phyloP scores from a whole-genome alignment of 1,140 invertebrate species.

The Bombus balteatus region DNA sequence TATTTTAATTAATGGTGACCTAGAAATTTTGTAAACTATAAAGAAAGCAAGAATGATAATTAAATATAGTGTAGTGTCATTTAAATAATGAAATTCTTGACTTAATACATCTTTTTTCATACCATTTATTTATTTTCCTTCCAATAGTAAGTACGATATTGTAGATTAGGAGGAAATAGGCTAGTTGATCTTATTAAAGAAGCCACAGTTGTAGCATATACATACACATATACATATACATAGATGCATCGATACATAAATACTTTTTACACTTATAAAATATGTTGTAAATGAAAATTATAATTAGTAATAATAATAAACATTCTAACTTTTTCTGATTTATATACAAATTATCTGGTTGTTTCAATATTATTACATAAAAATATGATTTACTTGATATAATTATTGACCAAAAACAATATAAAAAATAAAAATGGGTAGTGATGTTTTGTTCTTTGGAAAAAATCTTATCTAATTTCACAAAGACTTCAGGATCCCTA shows the following conservation, averaged over 20 bases:
- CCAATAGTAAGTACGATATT: background rate
- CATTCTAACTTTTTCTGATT: background rate
- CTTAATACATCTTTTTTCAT: background rate
- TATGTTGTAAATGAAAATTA: background rate
- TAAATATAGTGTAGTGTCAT: background rate
- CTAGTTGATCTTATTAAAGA: constrained; percentile 30
- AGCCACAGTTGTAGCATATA: background rate
- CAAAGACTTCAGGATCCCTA: too few relatives aligned
- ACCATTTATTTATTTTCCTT: background rate
- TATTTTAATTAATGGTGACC: background rate
- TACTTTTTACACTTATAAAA: background rate
- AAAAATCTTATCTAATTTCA: too few relatives aligned
- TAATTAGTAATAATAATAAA: background rate
- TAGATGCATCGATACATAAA: constrained; percentile 1
- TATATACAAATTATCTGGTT: background rate
- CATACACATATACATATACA: too few relatives aligned
- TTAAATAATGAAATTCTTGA: background rate
- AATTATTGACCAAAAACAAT: too few relatives aligned
- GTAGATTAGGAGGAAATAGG: constrained; percentile 1
- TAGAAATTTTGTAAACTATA: background rate
- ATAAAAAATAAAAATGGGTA: too few relatives aligned
- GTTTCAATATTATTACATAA: background rate
- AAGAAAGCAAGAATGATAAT: background rate
- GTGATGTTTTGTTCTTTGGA: too few relatives aligned
- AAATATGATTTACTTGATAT: background rate